These are phyloP conservation scores for Sarcophaga caerulescens DNA, from an alignment of 2,888 invertebrate genomes.

Conservation along the genomic window DNA sequence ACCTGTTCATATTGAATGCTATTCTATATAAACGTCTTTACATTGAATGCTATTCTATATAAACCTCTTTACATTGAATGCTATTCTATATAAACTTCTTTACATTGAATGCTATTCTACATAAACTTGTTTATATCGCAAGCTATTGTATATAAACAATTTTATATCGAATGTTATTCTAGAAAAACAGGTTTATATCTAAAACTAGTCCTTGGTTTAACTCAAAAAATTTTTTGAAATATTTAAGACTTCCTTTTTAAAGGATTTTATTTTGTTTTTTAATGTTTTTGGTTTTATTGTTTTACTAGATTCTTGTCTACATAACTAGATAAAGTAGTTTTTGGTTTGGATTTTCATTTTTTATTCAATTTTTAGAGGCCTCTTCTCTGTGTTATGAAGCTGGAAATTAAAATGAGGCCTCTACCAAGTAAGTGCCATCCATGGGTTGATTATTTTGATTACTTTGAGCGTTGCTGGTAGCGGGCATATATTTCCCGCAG, in stretches of 20 bases:
- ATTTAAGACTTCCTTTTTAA: conserved; percentile 4
- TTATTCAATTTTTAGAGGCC: conserved; percentile 58
- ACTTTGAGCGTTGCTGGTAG: conserved; percentile 89
- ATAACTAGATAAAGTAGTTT: conserved; percentile 66
- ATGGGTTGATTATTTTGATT: conserved; percentile 91
- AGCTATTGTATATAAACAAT: too few species aligned
- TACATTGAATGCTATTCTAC: too few species aligned
- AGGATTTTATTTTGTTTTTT: neutral
- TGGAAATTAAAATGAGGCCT: conserved; percentile 88
- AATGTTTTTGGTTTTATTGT: conserved; percentile 7
- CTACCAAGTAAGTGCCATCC: conserved; percentile 92
- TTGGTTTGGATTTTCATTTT: conserved; percentile 53
- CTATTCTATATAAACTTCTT: too few species aligned
- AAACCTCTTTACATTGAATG: too few species aligned
- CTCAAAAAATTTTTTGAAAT: too few species aligned
- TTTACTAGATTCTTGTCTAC: conserved; percentile 40
- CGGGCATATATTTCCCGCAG: conserved; percentile 93
- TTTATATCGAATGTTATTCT: too few species aligned
- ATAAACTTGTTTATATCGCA: too few species aligned
- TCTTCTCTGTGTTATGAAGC: neutral
- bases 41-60: too few species aligned
- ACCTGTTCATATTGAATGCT: too few species aligned
- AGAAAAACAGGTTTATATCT: too few species aligned
- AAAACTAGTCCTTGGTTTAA: too few species aligned
- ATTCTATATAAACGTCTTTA: too few species aligned